phyloP scores from a whole-genome alignment of 2,888 invertebrate species.

The Campoplex nolae region DNA sequence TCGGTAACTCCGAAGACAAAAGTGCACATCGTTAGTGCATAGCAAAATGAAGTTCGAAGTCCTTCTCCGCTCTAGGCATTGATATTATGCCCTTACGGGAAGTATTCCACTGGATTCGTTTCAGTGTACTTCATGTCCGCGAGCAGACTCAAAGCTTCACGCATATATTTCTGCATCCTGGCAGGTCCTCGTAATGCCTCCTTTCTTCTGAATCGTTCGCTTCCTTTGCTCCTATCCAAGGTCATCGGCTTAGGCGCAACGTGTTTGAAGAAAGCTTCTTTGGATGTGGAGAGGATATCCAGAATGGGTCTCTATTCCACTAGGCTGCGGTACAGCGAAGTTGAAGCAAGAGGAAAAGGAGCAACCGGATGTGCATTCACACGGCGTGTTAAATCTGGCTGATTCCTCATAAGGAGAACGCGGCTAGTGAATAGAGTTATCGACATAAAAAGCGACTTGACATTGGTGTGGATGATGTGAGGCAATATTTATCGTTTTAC shows the following conservation, averaged over 20 bases:
- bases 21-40: neutral
- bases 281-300: constrained; percentile 1
- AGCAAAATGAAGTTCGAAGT: neutral
- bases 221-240: constrained; percentile 69
- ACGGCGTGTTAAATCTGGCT: neutral
- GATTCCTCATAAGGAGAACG: neutral
- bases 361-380: constrained; percentile 14
- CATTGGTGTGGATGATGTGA: neutral
- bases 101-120: constrained; percentile 58
- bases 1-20: neutral
- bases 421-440: neutral
- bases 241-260: constrained; percentile 73
- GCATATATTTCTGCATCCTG: constrained; percentile 33
- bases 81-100: constrained; percentile 58
- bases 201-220: constrained; percentile 62
- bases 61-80: neutral
- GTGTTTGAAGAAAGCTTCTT: constrained; percentile 68
- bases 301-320: neutral
- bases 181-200: constrained; percentile 45
- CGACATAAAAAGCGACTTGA: neutral
- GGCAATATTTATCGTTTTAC: neutral
- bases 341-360: neutral
- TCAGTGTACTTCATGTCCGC: constrained; percentile 28
- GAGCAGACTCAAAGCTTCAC: constrained; percentile 39
- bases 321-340: neutral